Evolutionary conservation across 2,888 invertebrate species (phyloP).

Genomic region (Leptinotarsa haldemani): DNA sequence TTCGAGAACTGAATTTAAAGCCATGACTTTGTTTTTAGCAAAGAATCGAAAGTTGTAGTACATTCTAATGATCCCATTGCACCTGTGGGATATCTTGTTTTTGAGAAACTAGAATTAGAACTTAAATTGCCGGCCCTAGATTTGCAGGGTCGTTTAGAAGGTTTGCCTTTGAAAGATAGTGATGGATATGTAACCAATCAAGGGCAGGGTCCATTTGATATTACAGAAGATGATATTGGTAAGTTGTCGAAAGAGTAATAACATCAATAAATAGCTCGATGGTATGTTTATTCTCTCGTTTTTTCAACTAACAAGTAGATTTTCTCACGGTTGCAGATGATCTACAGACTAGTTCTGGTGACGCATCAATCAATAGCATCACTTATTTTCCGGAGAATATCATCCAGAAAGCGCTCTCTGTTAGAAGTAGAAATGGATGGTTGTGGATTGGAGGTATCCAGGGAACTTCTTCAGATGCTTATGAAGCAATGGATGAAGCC

Average conservation of each 20-base stretch:
- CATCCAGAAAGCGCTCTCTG: slow-evolving; percentile 45
- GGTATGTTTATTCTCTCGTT: neutral
- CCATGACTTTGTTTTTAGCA: slow-evolving; percentile 68
- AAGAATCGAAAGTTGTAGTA: slow-evolving; percentile 86
- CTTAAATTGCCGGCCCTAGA: slow-evolving; percentile 69
- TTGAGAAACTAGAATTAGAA: slow-evolving; percentile 85
- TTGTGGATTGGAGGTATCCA: slow-evolving; percentile 85
- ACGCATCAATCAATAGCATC: slow-evolving; percentile 15
- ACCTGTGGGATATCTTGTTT: slow-evolving; percentile 93
- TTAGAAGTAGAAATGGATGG: slow-evolving; percentile 76
- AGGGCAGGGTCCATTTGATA: slow-evolving; percentile 59
- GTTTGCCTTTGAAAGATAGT: slow-evolving; percentile 62
- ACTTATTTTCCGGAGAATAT: slow-evolving; percentile 31
- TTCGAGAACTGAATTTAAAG: neutral
- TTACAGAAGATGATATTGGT: slow-evolving; percentile 52
- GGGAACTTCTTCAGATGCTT: slow-evolving; percentile 75
- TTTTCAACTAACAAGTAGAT: neutral
- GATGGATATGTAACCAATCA: slow-evolving; percentile 64
- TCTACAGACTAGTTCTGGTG: slow-evolving; percentile 35
- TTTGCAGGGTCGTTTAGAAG: slow-evolving; percentile 57
- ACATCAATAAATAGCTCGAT: neutral
- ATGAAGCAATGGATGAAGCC: slow-evolving; percentile 76
- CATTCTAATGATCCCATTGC: slow-evolving; percentile 94
- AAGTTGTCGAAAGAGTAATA: slow-evolving; percentile 21
- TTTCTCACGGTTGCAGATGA: slow-evolving; percentile 36